Evolutionary conservation across 92 coral and sea anemone species (phyloP).

Genomic region (Blastomussa wellsi): DNA sequence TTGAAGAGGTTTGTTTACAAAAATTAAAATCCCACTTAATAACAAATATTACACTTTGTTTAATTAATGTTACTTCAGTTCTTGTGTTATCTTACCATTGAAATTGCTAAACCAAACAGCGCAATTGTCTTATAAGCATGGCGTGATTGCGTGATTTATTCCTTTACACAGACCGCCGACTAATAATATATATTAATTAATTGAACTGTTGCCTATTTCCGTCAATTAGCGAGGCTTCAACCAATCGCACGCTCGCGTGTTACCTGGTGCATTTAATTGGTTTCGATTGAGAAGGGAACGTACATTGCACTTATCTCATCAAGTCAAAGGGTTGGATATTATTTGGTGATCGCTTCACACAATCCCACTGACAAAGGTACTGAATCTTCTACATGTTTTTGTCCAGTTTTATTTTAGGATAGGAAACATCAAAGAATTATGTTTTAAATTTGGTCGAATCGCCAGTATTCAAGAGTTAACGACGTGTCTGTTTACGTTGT

Average conservation of each 20-base stretch:
- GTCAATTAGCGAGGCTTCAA: constrained; percentile 17
- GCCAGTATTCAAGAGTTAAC: background rate
- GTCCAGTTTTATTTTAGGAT: background rate
- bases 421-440: background rate
- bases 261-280: constrained; percentile 1
- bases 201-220: constrained; percentile 14
- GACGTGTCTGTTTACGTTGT: constrained; percentile 7
- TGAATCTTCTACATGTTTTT: too few species aligned
- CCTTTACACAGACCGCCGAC: constrained; percentile 3
- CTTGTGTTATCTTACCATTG: background rate
- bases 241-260: constrained; percentile 7
- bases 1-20: background rate
- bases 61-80: background rate
- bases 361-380: constrained; percentile 3
- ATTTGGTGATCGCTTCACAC: background rate
- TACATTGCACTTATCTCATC: constrained; percentile 2
- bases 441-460: background rate
- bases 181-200: constrained; percentile 28
- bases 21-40: background rate
- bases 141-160: constrained; percentile 25
- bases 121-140: constrained; percentile 9
- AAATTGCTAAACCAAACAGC: constrained; percentile 8
- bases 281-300: constrained; percentile 5
- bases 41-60: background rate
- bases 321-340: too few species aligned